Evolutionary conservation across 1,140 invertebrate species (phyloP).

Genomic region (Euura saliciscinereae): DNA sequence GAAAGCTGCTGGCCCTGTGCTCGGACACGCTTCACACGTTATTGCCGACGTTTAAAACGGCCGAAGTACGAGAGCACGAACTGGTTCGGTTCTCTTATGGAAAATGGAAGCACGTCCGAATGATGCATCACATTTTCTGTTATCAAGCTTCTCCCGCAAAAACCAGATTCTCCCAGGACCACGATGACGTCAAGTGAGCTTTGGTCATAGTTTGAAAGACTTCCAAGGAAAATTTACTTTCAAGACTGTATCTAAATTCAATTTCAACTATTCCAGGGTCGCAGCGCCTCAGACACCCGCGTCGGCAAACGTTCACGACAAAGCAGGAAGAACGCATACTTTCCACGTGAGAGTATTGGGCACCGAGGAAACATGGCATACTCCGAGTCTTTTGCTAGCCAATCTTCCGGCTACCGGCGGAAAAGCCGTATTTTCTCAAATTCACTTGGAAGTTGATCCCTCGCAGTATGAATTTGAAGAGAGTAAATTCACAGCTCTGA

Average conservation of each 20-base stretch:
- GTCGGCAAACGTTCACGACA: constrained; percentile 66
- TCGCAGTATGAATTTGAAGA: constrained; percentile 66
- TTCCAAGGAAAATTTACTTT: not conserved
- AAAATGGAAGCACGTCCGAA: constrained; percentile 80
- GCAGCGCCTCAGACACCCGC: constrained; percentile 60
- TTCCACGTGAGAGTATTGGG: constrained; percentile 78
- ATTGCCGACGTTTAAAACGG: constrained; percentile 79
- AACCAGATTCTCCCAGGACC: constrained; percentile 77
- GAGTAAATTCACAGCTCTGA: constrained; percentile 65
- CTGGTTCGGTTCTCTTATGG: constrained; percentile 82
- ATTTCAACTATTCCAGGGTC: constrained; percentile 33
- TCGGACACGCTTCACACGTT: constrained; percentile 81
- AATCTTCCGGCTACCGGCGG: constrained; percentile 68
- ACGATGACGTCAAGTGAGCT: constrained; percentile 65
- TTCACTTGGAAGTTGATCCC: constrained; percentile 65
- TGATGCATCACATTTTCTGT: constrained; percentile 87
- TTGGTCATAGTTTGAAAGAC: constrained; percentile 46
- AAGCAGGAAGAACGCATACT: constrained; percentile 69
- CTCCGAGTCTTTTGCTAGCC: constrained; percentile 79
- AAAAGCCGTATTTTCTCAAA: constrained; percentile 81
- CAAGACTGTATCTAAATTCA: not conserved
- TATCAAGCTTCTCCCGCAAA: constrained; percentile 83
- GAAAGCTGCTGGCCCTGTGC: constrained; percentile 80
- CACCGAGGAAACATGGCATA: constrained; percentile 84
- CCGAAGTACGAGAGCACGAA: constrained; percentile 82